Evolutionary conservation across 2,113 vertebrate species (phyloP).

Genomic region (Pseudorhombus dupliciocellatus): DNA sequence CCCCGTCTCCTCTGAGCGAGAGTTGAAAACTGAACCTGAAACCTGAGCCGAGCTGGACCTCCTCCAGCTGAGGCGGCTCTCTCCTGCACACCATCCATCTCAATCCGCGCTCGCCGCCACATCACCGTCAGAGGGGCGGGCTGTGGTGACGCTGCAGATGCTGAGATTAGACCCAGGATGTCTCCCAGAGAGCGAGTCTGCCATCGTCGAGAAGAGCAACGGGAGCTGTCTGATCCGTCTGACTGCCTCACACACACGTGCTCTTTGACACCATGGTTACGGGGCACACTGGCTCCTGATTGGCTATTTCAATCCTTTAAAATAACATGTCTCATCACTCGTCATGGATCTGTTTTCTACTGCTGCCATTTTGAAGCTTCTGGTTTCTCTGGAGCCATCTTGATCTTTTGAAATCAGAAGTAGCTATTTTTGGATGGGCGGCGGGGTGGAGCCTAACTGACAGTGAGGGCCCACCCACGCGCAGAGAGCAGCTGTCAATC

Average conservation of each 20-base stretch:
- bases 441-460: too few species aligned
- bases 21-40: too few species aligned
- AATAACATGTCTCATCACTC: not conserved
- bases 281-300: not conserved
- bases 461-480: too few species aligned
- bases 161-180: conserved; percentile 40
- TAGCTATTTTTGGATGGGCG: too few species aligned
- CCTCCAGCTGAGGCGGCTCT: conserved; percentile 31
- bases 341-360: too few species aligned
- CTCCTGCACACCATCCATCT: conserved; percentile 56
- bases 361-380: too few species aligned
- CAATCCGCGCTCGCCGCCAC: conserved; percentile 12
- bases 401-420: too few species aligned
- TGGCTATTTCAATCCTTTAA: not conserved
- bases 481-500: too few species aligned
- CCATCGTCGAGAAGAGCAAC: conserved; percentile 51
- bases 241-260: conserved; percentile 12
- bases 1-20: not conserved
- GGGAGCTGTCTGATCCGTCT: conserved; percentile 52
- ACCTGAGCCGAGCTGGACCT: not conserved
- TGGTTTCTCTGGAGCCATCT: too few species aligned
- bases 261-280: conserved; percentile 1
- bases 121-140: too few species aligned
- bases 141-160: conserved; percentile 6
- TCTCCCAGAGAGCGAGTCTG: conserved; percentile 45